Evolutionary conservation across 2,888 invertebrate species (phyloP).

Genomic region (Ormyrus nitidulus): DNA sequence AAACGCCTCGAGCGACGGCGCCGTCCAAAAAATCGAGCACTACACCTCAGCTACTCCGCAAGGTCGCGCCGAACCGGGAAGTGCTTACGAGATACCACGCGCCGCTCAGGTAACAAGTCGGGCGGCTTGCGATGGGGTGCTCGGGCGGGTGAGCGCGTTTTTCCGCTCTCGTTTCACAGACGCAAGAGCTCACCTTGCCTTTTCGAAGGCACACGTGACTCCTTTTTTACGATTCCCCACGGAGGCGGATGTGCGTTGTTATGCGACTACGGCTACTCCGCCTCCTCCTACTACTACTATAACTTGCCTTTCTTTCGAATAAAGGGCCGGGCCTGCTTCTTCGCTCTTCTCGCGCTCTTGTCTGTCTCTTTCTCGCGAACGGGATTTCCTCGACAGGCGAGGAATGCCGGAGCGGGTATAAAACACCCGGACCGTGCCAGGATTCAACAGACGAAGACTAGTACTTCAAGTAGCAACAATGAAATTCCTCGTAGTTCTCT

Average conservation of each 20-base stretch:
- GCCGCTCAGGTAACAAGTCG: no score
- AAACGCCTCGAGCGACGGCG: no score
- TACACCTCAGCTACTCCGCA: no score
- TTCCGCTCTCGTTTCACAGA: no score
- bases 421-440: constrained; percentile 12
- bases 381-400: constrained; percentile 3
- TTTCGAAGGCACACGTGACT: not conserved
- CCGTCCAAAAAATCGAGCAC: no score
- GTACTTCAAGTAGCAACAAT: constrained; percentile 42
- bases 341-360: not conserved
- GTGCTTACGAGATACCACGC: no score
- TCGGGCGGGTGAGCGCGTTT: no score
- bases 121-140: no score
- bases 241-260: constrained; percentile 21
- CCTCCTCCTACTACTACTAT: not conserved
- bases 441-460: constrained; percentile 42
- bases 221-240: not conserved
- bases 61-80: no score
- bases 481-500: constrained; percentile 57
- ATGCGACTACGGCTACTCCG: not conserved
- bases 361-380: not conserved
- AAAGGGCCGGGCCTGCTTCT: constrained; percentile 28
- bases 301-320: constrained; percentile 15
- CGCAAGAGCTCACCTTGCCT: constrained; percentile 31
- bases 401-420: constrained; percentile 9